Percentiles rank a stretch among this genome's conserved stretches.
Conservation (phyloP, 1,140 invertebrate species). For the Bursaphelenchus mucronatus region DNA sequence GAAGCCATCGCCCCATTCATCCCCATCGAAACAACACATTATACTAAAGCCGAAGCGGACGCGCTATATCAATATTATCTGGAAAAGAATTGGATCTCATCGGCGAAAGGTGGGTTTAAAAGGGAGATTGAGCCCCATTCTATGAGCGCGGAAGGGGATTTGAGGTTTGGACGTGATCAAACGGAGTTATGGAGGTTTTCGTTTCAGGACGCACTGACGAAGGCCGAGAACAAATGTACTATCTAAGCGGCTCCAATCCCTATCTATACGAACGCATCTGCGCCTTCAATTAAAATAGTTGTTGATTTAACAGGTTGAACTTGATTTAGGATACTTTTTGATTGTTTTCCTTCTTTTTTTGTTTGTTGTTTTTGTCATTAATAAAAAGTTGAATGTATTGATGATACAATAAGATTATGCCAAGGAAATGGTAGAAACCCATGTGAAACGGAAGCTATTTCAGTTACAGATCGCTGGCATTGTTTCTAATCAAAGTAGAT, state of each 20-base stretch:
- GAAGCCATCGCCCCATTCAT: slow-evolving; percentile 56
- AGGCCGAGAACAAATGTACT: slow-evolving; percentile 45
- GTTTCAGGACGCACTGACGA: slow-evolving; percentile 45
- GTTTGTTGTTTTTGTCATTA: too few species aligned
- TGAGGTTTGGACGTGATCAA: too few species aligned
- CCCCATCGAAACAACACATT: slow-evolving; percentile 54
- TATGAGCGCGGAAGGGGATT: too few species aligned
- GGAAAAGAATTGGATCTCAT: slow-evolving; percentile 52
- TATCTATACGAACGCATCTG: slow-evolving; percentile 54
- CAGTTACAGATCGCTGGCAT: too few species aligned
- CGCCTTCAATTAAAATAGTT: slow-evolving; percentile 45
- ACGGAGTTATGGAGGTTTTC: not conserved
- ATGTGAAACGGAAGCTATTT: too few species aligned
- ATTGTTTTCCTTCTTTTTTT: too few species aligned
- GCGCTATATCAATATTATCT: slow-evolving; percentile 53
- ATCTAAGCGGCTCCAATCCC: slow-evolving; percentile 57
- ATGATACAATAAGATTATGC: too few species aligned
- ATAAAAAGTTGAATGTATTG: too few species aligned
- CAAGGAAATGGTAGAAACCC: too few species aligned
- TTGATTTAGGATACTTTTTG: too few species aligned
- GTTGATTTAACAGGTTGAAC: too few species aligned
- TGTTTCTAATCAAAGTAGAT: too few species aligned
- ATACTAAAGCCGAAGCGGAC: slow-evolving; percentile 43
- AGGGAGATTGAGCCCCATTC: not conserved
- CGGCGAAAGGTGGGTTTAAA: not conserved